Evolutionary conservation across 1,140 invertebrate genomes (phyloP).

Genomic region (Streblospio benedicti): DNA sequence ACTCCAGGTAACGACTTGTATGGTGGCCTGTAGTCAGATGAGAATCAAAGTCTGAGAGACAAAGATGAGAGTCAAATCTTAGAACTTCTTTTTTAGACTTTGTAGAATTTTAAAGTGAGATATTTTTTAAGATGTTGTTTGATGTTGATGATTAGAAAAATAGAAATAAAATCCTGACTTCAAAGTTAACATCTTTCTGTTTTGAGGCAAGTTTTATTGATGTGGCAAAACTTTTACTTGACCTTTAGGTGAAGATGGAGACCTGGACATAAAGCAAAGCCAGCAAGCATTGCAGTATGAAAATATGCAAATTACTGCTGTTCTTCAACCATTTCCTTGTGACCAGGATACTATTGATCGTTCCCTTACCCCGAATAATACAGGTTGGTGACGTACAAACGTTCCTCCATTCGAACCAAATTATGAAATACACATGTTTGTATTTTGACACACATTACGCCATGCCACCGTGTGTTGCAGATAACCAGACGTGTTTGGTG

Average conservation of each 20-base stretch:
- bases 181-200: background rate
- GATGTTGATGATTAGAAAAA: background rate
- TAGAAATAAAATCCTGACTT: background rate
- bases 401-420: no score
- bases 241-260: background rate
- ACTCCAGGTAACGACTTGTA: slow-evolving; percentile 47
- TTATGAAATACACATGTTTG: no score
- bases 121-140: background rate
- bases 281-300: slow-evolving; percentile 67
- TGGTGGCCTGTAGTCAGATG: background rate
- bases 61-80: background rate
- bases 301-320: slow-evolving; percentile 58
- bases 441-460: no score
- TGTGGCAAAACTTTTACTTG: background rate
- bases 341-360: slow-evolving; percentile 36
- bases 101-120: background rate
- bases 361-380: background rate
- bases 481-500: slow-evolving; percentile 59
- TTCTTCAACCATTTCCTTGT: slow-evolving; percentile 48
- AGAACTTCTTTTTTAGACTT: background rate
- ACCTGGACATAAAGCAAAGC: slow-evolving; percentile 57
- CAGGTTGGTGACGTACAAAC: no score
- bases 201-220: background rate
- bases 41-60: background rate
- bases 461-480: slow-evolving; percentile 44